A percentile compares a stretch with the other conserved stretches of the same genome.
Evolutionary conservation across 2,888 invertebrate species (phyloP).

Genomic region (Exephanes ischioxanthus): DNA sequence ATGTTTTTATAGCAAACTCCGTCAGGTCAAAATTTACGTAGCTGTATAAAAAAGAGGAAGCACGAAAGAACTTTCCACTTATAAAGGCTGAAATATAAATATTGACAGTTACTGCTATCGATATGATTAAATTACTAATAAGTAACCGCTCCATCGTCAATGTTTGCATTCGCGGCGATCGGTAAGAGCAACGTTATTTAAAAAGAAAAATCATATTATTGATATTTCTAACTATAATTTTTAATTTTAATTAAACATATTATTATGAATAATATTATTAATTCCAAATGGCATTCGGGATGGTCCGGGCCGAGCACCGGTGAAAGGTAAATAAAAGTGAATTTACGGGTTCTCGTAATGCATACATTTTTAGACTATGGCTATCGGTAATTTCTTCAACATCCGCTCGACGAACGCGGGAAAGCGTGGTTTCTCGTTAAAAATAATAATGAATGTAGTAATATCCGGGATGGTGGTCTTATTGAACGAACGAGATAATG

Average conservation of each 20-base stretch:
- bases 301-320: neutral
- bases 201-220: neutral
- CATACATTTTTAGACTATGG: neutral
- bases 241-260: neutral
- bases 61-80: neutral
- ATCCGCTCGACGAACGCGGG: neutral
- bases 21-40: no score
- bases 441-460: slow-evolving; percentile 19
- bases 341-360: neutral
- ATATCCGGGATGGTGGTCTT: slow-evolving; percentile 17
- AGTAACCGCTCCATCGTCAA: neutral
- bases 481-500: slow-evolving; percentile 38
- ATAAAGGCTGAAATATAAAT: neutral
- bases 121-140: neutral
- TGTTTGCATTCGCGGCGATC: neutral
- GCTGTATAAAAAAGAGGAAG: no score
- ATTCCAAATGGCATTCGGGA: neutral
- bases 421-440: slow-evolving; percentile 6
- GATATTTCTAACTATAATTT: neutral
- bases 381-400: neutral
- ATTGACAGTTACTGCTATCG: neutral
- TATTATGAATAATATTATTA: neutral
- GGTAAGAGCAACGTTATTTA: neutral
- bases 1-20: no score
- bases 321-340: neutral